Evolutionary conservation across 2,113 vertebrate genomes (phyloP).

Genomic region (Megaceryle torquata): DNA sequence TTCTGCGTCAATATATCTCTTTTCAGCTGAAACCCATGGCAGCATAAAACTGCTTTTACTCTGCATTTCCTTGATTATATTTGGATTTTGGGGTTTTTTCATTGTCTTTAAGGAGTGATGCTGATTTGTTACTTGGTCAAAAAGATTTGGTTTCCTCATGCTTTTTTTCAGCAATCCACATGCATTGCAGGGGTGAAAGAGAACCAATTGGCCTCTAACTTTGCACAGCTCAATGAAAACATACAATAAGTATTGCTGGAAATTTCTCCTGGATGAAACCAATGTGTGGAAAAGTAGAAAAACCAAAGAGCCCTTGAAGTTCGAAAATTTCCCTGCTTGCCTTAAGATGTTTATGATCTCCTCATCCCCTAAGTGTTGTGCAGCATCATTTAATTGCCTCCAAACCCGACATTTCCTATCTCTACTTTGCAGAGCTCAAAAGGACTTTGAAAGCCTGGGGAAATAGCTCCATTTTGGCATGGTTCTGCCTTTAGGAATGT

Average conservation of each 20-base stretch:
- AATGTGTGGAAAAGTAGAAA: neutral
- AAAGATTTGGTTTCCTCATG: neutral
- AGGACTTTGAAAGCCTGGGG: neutral
- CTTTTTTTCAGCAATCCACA: neutral
- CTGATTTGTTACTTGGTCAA: neutral
- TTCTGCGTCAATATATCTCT: neutral
- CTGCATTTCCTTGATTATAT: neutral
- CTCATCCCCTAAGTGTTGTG: accelerated
- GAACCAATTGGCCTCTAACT: conserved; percentile 50
- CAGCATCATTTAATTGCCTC: neutral
- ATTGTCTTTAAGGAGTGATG: neutral
- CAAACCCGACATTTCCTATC: neutral
- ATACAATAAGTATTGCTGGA: neutral
- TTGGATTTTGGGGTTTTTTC: neutral
- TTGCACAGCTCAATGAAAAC: conserved; percentile 19
- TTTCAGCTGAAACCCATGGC: neutral
- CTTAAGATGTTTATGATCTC: neutral
- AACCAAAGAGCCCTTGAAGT: neutral
- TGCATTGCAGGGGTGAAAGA: neutral
- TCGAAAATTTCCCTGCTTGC: neutral
- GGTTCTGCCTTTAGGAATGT: neutral
- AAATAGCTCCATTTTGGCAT: neutral
- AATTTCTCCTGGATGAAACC: neutral
- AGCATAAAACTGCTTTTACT: neutral
- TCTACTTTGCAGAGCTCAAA: neutral